Base-by-base conservation (phyloP, 2,888 invertebrate species). In the Drosophila prolongata region DNA sequence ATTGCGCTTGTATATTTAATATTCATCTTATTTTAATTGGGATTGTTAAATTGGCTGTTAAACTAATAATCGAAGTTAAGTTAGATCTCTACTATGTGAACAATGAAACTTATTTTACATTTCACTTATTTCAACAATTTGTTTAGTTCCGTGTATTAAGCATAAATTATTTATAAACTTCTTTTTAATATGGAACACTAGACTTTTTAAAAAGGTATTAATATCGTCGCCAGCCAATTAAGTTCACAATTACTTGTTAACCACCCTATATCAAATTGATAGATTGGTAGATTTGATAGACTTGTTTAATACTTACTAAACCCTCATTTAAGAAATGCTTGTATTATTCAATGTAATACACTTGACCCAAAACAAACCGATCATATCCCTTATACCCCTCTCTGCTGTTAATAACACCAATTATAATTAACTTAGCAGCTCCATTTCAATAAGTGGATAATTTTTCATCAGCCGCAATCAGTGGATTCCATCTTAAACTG, bases 381-480 rank as follows among this genome's bases (percentile, higher is more conserved):
- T 13, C 35, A 49, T 11, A 49, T 49, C 49, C 30, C n/a, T 9
- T 8, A 11, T 34, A 34, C 34, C 49, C 16, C 11, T 49, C 16
- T 11, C 3, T 6, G 8, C 35, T 19, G 3, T 19, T 49, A 35
- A 49, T 49, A 19, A 35, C 37, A 30, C 37, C 62, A 61, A 46
- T 65, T 65, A 65, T 34, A 13, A 38, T 8, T 14, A 6, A 14
- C 52, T 38, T 65, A 61, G 46, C 38, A 30, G 34, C 47, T 42
- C 37, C 16, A 62, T 62, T 47, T 62, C 27, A 62, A 66, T 67
- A 67, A 38, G 53, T 34, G 9, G 24, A 53, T 46, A 6, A 55
- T 65, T 55, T 66, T 27, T 66, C 46, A 54, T 34, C 8, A 55
- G 5, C n/a, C 10, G 11, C 35, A 67, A 47, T 67, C 46, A 55